Conservation (phyloP, 1,140 invertebrate genomes). For the Drosophila bifasciata region DNA sequence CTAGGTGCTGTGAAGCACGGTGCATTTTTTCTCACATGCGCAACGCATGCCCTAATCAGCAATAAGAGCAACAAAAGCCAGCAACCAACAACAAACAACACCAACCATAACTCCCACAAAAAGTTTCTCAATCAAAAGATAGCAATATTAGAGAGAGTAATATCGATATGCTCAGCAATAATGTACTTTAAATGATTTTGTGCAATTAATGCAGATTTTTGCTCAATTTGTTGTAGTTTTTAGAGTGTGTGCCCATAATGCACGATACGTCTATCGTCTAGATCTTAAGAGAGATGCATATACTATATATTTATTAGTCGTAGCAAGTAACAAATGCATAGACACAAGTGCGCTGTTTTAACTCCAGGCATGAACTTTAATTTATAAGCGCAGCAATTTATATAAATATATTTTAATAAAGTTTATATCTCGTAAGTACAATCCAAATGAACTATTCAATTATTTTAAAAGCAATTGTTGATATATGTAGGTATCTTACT, state of each 20-base stretch:
- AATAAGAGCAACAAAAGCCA: slow-evolving; percentile 22
- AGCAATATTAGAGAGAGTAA: slow-evolving; percentile 52
- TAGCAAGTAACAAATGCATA: slow-evolving; percentile 62
- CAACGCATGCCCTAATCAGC: slow-evolving; percentile 34
- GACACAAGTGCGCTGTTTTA: slow-evolving; percentile 66
- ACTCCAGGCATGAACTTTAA: slow-evolving; percentile 70
- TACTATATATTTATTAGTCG: slow-evolving; percentile 69
- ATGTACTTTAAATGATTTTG: slow-evolving; percentile 68
- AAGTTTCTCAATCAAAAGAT: slow-evolving; percentile 75
- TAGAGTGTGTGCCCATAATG: slow-evolving; percentile 21
- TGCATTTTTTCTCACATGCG: slow-evolving; percentile 63
- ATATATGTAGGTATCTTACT: no score
- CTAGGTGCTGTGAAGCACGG: slow-evolving; percentile 24
- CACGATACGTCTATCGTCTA: slow-evolving; percentile 38
- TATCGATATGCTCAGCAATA: slow-evolving; percentile 42
- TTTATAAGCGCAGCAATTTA: slow-evolving; percentile 78
- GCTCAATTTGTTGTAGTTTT: slow-evolving; percentile 74
- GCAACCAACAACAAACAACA: not conserved
- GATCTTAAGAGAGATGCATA: slow-evolving; percentile 45
- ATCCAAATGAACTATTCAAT: not conserved
- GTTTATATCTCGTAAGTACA: slow-evolving; percentile 69
- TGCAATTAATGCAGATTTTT: slow-evolving; percentile 70
- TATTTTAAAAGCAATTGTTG: not conserved
- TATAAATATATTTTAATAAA: slow-evolving; percentile 81
- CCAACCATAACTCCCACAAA: slow-evolving; percentile 38